Percentiles rank a stretch among this genome's conserved stretches.
Conservation (phyloP, 2,888 invertebrate species). For the Rosalia funebris region DNA sequence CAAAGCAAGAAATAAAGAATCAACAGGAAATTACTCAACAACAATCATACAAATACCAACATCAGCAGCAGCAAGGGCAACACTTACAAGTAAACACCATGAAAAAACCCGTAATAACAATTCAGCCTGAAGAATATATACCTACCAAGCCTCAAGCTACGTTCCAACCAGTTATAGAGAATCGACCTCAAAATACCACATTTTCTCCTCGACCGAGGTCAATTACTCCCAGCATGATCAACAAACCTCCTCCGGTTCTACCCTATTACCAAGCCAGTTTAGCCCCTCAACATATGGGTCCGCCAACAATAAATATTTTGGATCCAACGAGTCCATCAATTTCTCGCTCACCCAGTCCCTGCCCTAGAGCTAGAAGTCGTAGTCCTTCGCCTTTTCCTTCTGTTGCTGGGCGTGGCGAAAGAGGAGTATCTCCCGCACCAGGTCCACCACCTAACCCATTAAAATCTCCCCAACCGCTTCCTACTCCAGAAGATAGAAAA, state of each 20-base stretch:
- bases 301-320: conserved; percentile 70
- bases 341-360: conserved; percentile 75
- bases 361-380: conserved; percentile 60
- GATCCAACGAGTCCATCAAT: conserved; percentile 70
- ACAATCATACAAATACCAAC: background rate
- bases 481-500: conserved; percentile 49
- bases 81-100: conserved; percentile 18
- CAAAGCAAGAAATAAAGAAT: background rate
- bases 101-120: conserved; percentile 54
- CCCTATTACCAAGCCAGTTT: conserved; percentile 84
- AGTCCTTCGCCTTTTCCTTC: conserved; percentile 55
- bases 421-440: conserved; percentile 76
- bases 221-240: conserved; percentile 76
- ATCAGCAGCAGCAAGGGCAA: conserved; percentile 30
- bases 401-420: conserved; percentile 52
- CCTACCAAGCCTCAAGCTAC: conserved; percentile 61
- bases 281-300: conserved; percentile 73
- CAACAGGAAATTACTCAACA: conserved; percentile 17
- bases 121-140: conserved; percentile 58
- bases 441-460: conserved; percentile 77
- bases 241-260: conserved; percentile 79
- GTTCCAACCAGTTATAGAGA: conserved; percentile 74
- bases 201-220: conserved; percentile 70
- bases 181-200: conserved; percentile 62
- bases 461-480: conserved; percentile 58